These are phyloP conservation scores for Lithophane socia DNA, from an alignment of 2,888 invertebrate species.

Conservation along the genomic window DNA sequence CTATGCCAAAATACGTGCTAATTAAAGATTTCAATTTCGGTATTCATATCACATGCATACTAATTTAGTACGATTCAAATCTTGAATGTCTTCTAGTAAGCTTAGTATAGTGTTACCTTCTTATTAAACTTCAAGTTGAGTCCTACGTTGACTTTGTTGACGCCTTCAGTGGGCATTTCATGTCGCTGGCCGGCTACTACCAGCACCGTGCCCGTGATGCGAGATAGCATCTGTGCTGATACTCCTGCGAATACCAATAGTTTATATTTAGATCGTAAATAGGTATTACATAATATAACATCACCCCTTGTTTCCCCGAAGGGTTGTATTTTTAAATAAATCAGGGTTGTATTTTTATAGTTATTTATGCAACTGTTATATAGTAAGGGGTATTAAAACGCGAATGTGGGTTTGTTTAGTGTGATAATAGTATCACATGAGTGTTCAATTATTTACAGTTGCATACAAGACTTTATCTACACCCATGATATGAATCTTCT, in stretches of 20 bases:
- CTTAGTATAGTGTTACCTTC: slow-evolving; percentile 87
- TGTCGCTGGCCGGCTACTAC: slow-evolving; percentile 90
- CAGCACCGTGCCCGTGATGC: slow-evolving; percentile 96
- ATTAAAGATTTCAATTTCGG: not conserved
- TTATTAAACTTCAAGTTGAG: slow-evolving; percentile 97
- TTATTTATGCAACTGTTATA: no score
- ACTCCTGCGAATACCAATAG: slow-evolving; percentile 86
- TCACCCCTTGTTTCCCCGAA: no score
- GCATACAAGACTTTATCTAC: no score
- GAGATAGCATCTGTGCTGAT: slow-evolving; percentile 93
- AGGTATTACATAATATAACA: no score
- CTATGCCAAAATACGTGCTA: not conserved
- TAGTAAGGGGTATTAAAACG: no score
- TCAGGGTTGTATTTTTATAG: no score
- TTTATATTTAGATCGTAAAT: not conserved
- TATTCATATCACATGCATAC: not conserved
- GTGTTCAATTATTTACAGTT: no score
- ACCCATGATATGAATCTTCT: no score
- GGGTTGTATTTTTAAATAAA: no score
- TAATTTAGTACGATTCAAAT: not conserved
- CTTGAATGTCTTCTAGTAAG: not conserved
- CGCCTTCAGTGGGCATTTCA: slow-evolving; percentile 84
- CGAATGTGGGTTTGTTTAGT: no score
- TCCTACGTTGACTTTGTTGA: slow-evolving; percentile 94
- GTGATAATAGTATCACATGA: no score